These are phyloP conservation scores for Drosophila picticornis DNA, from an alignment of 2,888 invertebrate species.

Conservation along the genomic window DNA sequence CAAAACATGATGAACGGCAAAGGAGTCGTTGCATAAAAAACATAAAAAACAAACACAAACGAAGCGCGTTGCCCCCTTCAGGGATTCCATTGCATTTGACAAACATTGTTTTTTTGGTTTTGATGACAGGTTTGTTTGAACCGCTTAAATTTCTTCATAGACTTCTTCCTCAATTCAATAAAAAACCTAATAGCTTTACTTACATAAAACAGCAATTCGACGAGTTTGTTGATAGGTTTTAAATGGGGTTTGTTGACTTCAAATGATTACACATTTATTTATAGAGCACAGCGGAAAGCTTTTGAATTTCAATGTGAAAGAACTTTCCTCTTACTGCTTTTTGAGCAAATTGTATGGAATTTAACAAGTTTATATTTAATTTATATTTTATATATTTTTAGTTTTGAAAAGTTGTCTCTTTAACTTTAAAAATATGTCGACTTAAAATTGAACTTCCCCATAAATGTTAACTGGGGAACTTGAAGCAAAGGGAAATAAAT, in stretches of 20 bases:
- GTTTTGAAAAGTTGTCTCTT: neutral
- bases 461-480: neutral
- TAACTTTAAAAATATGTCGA: neutral
- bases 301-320: neutral
- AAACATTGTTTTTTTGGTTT: slow-evolving; percentile 2
- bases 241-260: neutral
- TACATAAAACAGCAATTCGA: neutral
- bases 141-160: neutral
- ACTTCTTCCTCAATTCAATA: neutral
- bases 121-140: slow-evolving; percentile 4
- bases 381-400: neutral
- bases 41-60: slow-evolving; percentile 9
- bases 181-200: neutral
- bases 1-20: slow-evolving; percentile 51
- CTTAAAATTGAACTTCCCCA: neutral
- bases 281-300: neutral
- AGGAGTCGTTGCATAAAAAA: slow-evolving; percentile 13
- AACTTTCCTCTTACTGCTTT: neutral
- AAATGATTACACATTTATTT: neutral
- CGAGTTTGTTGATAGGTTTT: neutral
- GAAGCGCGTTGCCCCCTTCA: neutral
- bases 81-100: slow-evolving; percentile 1
- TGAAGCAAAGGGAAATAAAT: neutral
- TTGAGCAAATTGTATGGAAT: neutral
- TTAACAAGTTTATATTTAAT: neutral